Base-by-base conservation (phyloP, 2,888 invertebrate species). In the Leptura quadrifasciata region DNA sequence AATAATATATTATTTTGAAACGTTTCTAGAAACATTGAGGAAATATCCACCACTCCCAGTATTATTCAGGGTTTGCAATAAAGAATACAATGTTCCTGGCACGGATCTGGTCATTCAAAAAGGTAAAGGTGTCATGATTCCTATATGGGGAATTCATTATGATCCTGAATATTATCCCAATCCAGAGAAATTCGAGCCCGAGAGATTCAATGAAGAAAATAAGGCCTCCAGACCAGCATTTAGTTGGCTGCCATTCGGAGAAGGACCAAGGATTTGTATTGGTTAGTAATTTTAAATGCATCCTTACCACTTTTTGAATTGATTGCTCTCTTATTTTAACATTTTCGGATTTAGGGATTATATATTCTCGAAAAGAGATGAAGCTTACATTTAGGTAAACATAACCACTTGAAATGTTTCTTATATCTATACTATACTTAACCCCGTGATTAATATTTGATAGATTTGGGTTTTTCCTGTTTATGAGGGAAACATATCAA, bases 121-220 rank as follows among this genome's bases (percentile, higher is more conserved):
- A 67, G 89, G 88, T 5, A 84, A 83, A 0, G 60, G 68, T 20
- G 76, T 87, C 5, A 35, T 78, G 1, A 83, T 88, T 15, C 83
- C 86, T 1, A 77, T 82, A 21, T 74, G 76, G 60, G 84, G 83
- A 35, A 79, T 88, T n/a, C n/a, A n/a, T n/a, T n/a, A n/a, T n/a
- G n/a, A n/a, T n/a, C n/a, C n/a, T n/a, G n/a, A n/a, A n/a, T 84
- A 86, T 74, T 88, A 85, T 65, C 84, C 86, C 63, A 84, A 88
- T 47, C 80, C 79, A 9, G 78, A 80, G 12, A 73, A 55, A 35
- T 80, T 80, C 31, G 78, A 80, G 65, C 80, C 80, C 12, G 79
- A 80, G 15, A 58, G 80, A 35, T 80, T 80, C 58, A 72, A 54
- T 4, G 76, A 71, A 86, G 88, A 78, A 60, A 77, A 76, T 9